Evolutionary conservation across 2,113 vertebrate species (phyloP).

Genomic region (Butorides virescens): DNA sequence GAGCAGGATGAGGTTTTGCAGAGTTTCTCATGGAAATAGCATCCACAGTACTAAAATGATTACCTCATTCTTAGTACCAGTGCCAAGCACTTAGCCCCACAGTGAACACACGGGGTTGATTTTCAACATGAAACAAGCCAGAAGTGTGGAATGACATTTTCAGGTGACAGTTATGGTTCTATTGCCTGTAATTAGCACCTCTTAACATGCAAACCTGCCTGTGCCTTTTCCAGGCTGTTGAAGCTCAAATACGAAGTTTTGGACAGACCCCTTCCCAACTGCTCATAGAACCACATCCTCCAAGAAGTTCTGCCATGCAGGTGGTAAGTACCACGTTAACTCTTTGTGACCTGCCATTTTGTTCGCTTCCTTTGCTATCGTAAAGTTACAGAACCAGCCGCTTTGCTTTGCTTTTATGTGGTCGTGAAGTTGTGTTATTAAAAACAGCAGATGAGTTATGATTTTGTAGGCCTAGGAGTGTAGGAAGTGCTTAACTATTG

Average conservation of each 20-base stretch:
- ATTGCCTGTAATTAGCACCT: conserved; percentile 88
- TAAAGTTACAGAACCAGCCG: not conserved
- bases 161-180: conserved; percentile 85
- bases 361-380: not conserved
- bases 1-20: conserved; percentile 72
- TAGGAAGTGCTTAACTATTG: not conserved
- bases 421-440: not conserved
- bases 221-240: conserved; percentile 87
- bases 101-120: conserved; percentile 66
- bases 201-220: conserved; percentile 80
- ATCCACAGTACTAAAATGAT: conserved; percentile 74
- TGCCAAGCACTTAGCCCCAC: conserved; percentile 78
- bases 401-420: not conserved
- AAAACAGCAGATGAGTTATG: not conserved
- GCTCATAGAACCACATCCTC: conserved; percentile 95
- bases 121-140: conserved; percentile 82
- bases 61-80: conserved; percentile 78
- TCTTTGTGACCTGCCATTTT: not conserved
- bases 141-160: conserved; percentile 79
- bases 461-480: not conserved
- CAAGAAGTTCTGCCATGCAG: conserved; percentile 97
- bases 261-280: conserved; percentile 97
- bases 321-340: conserved; percentile 83
- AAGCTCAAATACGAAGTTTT: conserved; percentile 97
- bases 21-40: conserved; percentile 84